Evolutionary conservation across 2,113 vertebrate species (phyloP), one percentile per base, ranked within the genome.

Genomic region (Hemibates koningsi): DNA sequence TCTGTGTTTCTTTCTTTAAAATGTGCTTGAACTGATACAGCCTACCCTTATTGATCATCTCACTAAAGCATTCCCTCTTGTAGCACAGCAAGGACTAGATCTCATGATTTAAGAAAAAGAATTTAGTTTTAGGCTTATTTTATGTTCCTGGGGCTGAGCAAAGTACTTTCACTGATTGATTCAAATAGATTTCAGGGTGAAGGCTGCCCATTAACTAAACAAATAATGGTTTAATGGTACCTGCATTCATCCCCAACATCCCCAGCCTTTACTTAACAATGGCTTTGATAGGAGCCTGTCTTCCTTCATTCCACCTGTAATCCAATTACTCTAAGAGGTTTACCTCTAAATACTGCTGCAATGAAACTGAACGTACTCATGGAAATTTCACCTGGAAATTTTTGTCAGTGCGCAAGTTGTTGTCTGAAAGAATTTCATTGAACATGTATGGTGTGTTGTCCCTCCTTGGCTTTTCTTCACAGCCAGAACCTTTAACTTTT

Each of bases 31-130:
- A 48, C 82, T 91, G 86, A 91, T 91, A 88, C 86, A 66, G 86
- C 87, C 81, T 83, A 61, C 86, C 87, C 85, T 78, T 95, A 96
- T 95, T 96, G 95, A 96, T 96, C 89, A 91, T 91, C 82, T 17
- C 89, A 81, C 87, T 85, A 93, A 95, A 92, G 83, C 81, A 91
- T 93, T 94, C 88, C 54, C 63, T 94, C 92, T 93, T 36, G 52
- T 41, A 86, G 80, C 85, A 32, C 21, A 87, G 90, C 88, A 94
- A 91, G 88, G 92, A 94, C 95, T 89, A 88, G 83, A 71, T 79
- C 92, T 93, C 86, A 90, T 94, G 93, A 87, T 93, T 95, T 93
- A 94, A 88, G 83, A 93, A 94, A 88, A 92, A 89, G n/a, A 85
- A 86, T 38, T 84, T 83, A 12, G 78, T 88, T 91, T 89, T 54